Conservation (phyloP, 2,113 vertebrate genomes). For the Protobothrops flavoviridis region DNA sequence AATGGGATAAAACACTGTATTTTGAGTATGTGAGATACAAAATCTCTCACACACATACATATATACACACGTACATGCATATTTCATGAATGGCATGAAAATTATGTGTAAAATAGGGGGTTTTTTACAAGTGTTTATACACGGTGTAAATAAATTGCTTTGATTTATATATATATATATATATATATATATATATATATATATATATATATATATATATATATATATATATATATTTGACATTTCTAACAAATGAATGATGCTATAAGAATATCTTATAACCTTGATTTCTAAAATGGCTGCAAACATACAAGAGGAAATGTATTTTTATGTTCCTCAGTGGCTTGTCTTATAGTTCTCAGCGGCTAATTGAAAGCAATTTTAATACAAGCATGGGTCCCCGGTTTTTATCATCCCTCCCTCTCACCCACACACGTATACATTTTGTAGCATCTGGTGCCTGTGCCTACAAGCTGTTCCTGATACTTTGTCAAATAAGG, state of each 20-base stretch:
- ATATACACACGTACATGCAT: neutral
- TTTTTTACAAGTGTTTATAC: neutral
- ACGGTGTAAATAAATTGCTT: neutral
- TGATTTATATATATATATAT: no score
- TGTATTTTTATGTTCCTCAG: neutral
- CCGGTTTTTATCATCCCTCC: neutral
- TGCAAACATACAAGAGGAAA: neutral
- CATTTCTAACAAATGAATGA: neutral
- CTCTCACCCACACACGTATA: neutral
- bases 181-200: no score
- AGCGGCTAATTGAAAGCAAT: neutral
- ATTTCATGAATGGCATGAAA: constrained; percentile 30
- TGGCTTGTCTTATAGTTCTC: neutral
- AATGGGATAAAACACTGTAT: neutral
- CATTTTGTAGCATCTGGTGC: neutral
- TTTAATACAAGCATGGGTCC: neutral
- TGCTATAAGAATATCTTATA: neutral
- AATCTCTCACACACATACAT: neutral
- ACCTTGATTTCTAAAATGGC: neutral
- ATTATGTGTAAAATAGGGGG: neutral
- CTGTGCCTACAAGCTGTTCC: neutral
- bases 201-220: no score
- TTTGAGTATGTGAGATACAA: neutral
- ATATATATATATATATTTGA: neutral
- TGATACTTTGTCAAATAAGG: neutral